Evolutionary conservation across 2,888 invertebrate species (phyloP).

Genomic region (Beris chalybata): DNA sequence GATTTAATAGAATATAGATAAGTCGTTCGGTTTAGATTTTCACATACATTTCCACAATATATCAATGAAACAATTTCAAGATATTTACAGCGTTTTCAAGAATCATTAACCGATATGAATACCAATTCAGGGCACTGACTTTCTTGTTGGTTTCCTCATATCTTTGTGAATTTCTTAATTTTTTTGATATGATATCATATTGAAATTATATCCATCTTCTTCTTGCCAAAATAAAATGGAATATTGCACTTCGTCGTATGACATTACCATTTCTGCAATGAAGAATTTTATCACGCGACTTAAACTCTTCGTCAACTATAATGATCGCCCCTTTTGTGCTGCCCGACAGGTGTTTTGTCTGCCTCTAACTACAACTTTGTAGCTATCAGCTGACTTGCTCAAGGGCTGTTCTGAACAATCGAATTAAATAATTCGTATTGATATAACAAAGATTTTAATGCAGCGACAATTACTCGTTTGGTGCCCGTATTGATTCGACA

Average conservation of each 20-base stretch:
- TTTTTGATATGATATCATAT: too few relatives aligned
- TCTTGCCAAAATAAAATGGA: slow-evolving; percentile 26
- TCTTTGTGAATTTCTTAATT: slow-evolving; percentile 19
- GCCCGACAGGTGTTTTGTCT: slow-evolving; percentile 45
- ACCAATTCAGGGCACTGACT: slow-evolving; percentile 30
- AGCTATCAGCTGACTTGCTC: slow-evolving; percentile 45
- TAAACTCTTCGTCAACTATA: slow-evolving; percentile 40
- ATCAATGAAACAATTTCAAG: slow-evolving; percentile 32
- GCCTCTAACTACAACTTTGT: slow-evolving; percentile 46
- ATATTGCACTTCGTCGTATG: slow-evolving; percentile 46
- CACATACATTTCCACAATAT: slow-evolving; percentile 44
- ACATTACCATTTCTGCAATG: slow-evolving; percentile 36
- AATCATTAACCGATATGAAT: slow-evolving; percentile 34
- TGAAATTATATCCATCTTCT: slow-evolving; percentile 30
- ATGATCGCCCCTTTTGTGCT: slow-evolving; percentile 42
- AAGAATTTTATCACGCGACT: slow-evolving; percentile 45
- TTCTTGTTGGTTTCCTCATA: slow-evolving; percentile 21
- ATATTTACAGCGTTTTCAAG: slow-evolving; percentile 29
- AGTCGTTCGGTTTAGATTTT: slow-evolving; percentile 44
- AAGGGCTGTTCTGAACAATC: slow-evolving; percentile 45
- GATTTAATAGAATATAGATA: slow-evolving; percentile 15
- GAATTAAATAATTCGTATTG: slow-evolving; percentile 45
- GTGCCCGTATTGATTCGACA: slow-evolving; percentile 38
- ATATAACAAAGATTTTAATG: slow-evolving; percentile 39
- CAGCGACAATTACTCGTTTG: slow-evolving; percentile 40